These are phyloP conservation scores for Acropternis orthonyx DNA, from an alignment of 2,797 vertebrate genomes.

Conservation along the genomic window DNA sequence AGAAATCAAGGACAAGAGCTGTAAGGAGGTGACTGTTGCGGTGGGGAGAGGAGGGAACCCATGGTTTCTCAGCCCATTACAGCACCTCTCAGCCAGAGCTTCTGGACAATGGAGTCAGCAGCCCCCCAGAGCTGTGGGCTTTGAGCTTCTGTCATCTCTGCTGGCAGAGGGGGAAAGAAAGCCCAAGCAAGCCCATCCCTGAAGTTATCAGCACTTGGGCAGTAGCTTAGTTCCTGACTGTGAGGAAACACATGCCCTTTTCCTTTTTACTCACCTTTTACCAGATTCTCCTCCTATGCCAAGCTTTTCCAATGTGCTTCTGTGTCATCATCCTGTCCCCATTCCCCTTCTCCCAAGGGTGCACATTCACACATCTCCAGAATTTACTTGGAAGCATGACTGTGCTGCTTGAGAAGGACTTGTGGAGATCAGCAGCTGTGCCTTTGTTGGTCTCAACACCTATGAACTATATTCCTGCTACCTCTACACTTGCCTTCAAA, in stretches of 20 bases:
- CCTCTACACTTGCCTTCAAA: background rate
- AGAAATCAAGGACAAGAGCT: background rate
- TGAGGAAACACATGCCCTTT: accelerated
- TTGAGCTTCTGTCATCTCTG: background rate
- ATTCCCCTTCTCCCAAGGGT: background rate
- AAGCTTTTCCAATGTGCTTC: background rate
- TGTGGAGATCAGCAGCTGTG: background rate
- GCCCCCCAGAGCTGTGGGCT: background rate
- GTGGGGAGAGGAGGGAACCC: background rate
- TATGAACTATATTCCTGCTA: background rate
- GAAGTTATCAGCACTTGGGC: background rate
- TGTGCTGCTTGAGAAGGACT: background rate
- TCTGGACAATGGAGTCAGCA: background rate
- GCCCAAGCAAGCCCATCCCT: background rate
- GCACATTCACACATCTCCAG: background rate
- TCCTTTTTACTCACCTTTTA: background rate
- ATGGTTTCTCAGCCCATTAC: background rate
- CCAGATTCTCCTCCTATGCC: background rate
- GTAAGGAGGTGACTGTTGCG: accelerated
- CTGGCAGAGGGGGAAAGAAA: background rate
- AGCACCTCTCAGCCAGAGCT: background rate
- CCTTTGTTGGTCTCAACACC: background rate
- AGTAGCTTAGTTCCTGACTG: background rate
- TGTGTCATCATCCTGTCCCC: accelerated
- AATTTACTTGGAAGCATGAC: background rate